These are phyloP conservation scores for Spizaetus ornatus DNA, from an alignment of 2,113 vertebrate species.

Conservation along the genomic window DNA sequence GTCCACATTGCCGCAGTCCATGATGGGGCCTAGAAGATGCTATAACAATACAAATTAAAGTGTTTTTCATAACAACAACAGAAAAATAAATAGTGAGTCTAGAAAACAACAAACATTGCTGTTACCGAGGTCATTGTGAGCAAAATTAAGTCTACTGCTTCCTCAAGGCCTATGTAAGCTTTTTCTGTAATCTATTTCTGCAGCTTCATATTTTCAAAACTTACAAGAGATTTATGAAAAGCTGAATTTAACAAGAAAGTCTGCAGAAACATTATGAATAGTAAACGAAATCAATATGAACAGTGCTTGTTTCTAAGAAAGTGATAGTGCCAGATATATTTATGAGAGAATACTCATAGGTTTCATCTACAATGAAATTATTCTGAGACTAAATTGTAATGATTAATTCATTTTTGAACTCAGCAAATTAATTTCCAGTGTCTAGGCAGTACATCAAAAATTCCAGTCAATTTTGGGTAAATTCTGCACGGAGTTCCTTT, in stretches of 20 bases:
- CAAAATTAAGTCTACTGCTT: neutral
- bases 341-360: neutral
- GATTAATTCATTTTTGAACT: neutral
- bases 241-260: neutral
- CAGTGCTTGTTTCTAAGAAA: neutral
- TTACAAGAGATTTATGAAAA: neutral
- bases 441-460: neutral
- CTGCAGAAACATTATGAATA: neutral
- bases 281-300: neutral
- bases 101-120: neutral
- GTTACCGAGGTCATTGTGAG: neutral
- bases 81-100: neutral
- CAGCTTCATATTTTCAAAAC: neutral
- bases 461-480: neutral
- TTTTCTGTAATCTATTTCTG: neutral
- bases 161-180: neutral
- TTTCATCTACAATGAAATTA: neutral
- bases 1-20: neutral
- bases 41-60: neutral
- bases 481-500: neutral
- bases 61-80: neutral
- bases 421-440: slow-evolving; percentile 23
- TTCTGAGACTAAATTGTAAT: neutral
- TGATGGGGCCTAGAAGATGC: neutral
- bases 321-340: neutral